Conservation (phyloP, 2,888 invertebrate genomes). For the Hybos culiciformis region DNA sequence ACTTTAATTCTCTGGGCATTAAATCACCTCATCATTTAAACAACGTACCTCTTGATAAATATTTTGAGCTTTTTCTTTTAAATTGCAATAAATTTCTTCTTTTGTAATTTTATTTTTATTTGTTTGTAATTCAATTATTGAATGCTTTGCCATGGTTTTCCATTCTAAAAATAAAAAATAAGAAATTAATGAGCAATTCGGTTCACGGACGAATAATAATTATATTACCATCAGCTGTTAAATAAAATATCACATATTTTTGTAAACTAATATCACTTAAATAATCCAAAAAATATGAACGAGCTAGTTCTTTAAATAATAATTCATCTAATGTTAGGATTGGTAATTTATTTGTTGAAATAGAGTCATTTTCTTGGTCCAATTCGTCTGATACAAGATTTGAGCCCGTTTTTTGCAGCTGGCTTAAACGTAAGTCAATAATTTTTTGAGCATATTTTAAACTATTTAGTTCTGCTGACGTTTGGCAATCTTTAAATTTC, state of each 20-base stretch:
- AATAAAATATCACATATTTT: conserved; percentile 20
- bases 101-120: conserved; percentile 14
- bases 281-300: conserved; percentile 19
- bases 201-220: not conserved
- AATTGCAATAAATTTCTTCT: conserved; percentile 14
- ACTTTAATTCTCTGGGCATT: not conserved
- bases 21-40: too few species aligned
- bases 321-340: conserved; percentile 17
- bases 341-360: conserved; percentile 12
- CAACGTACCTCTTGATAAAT: conserved; percentile 14
- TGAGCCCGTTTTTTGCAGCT: conserved; percentile 14
- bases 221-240: conserved; percentile 16
- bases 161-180: conserved; percentile 17
- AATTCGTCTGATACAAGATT: conserved; percentile 4
- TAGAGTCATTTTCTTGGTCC: conserved; percentile 1
- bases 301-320: conserved; percentile 17
- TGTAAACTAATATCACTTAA: conserved; percentile 18
- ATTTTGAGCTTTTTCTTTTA: conserved; percentile 16
- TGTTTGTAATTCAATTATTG: conserved; percentile 13
- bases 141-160: conserved; percentile 13
- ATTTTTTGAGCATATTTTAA: conserved; percentile 18
- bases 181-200: not conserved
- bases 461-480: conserved; percentile 15
- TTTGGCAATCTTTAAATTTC: conserved; percentile 15
- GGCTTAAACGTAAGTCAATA: conserved; percentile 17